These are phyloP conservation scores for Radopholus similis DNA, from an alignment of 1,140 invertebrate genomes.

Conservation along the genomic window DNA sequence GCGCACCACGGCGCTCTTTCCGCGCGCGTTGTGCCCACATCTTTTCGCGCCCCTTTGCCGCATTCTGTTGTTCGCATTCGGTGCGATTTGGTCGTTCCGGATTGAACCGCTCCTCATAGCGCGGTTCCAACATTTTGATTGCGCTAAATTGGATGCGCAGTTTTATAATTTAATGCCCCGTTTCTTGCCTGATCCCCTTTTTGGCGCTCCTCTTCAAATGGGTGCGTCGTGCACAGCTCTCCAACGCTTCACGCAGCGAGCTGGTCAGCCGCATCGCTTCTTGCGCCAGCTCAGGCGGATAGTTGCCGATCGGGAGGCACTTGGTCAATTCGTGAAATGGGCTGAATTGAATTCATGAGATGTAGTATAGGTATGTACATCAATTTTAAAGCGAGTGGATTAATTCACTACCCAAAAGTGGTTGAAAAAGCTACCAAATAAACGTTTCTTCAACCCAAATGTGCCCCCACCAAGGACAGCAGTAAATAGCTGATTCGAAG, in stretches of 20 bases:
- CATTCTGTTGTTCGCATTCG: constrained; percentile 3
- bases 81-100: not conserved
- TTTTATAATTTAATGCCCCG: not conserved
- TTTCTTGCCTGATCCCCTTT: not conserved
- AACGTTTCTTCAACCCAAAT: too few relatives aligned
- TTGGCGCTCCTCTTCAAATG: constrained; percentile 1
- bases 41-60: constrained; percentile 10
- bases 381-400: too few relatives aligned
- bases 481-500: too few relatives aligned
- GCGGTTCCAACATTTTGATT: constrained; percentile 25
- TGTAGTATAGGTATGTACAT: too few relatives aligned
- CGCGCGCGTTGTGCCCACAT: constrained; percentile 15
- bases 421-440: too few relatives aligned
- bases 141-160: not conserved
- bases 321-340: not conserved
- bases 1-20: constrained; percentile 25
- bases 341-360: too few relatives aligned
- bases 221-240: not conserved
- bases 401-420: too few relatives aligned
- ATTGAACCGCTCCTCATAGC: constrained; percentile 26
- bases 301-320: not conserved
- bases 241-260: not conserved
- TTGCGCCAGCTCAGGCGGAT: not conserved
- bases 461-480: too few relatives aligned
- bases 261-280: not conserved